phyloP scores from a whole-genome alignment of 2,888 invertebrate species.

The Apocheima hispidaria region DNA sequence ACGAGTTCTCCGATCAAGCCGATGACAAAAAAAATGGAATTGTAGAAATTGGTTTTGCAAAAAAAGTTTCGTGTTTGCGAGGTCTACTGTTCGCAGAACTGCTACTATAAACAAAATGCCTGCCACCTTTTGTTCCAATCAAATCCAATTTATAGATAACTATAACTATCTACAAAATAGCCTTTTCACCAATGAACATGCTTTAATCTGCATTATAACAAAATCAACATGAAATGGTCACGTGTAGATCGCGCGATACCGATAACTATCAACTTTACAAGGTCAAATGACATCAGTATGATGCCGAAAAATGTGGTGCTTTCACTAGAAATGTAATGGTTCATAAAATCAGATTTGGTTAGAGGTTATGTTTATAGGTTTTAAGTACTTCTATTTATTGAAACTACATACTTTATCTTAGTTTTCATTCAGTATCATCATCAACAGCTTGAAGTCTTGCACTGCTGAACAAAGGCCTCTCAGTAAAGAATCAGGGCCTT shows the following conservation, averaged over 20 bases:
- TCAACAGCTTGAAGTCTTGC: too few relatives aligned
- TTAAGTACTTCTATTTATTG: background rate
- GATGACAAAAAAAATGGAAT: too few relatives aligned
- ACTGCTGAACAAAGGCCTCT: too few relatives aligned
- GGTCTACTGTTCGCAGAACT: too few relatives aligned
- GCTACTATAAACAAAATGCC: too few relatives aligned
- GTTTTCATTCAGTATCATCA: too few relatives aligned
- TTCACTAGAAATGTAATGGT: background rate
- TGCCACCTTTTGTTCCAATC: too few relatives aligned
- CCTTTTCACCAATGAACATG: background rate
- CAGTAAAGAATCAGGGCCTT: too few relatives aligned
- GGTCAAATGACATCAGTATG: conserved; percentile 21
- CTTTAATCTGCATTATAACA: conserved; percentile 1
- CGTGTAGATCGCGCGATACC: conserved; percentile 40
- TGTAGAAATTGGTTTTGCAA: too few relatives aligned
- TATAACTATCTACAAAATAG: background rate
- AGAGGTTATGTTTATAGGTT: background rate
- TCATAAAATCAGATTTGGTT: background rate
- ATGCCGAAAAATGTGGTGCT: conserved; percentile 1
- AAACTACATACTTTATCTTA: background rate
- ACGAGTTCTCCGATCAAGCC: too few relatives aligned
- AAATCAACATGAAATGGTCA: conserved; percentile 28
- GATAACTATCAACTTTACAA: conserved; percentile 24
- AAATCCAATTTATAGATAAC: too few relatives aligned
- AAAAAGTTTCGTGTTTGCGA: too few relatives aligned